Base-by-base conservation (phyloP, 2,797 vertebrate genomes). In the Macrochelys suwanniensis region DNA sequence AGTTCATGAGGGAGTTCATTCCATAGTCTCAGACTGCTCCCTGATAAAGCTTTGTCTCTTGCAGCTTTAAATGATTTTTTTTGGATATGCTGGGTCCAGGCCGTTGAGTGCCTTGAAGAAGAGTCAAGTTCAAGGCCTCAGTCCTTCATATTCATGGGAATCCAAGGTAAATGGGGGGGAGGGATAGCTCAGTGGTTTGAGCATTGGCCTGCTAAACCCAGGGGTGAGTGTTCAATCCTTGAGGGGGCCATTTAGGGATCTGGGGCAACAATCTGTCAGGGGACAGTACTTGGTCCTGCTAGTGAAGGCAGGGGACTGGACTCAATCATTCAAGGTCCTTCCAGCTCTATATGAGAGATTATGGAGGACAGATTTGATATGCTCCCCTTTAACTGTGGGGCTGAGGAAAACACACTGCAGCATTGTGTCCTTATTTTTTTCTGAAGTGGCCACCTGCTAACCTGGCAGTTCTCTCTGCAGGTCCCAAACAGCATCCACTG, bases 311-410 rank as follows among this genome's bases (percentile, higher is more conserved):
- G 37, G 37, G 37, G 37, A 4, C 37, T 42, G 37, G 37, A 42
- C 37, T 42, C 37, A 4, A 42, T 42, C 37, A 4, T 42, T 42
- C 37, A 42, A 42, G 37, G 37, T 42, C 37, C 37, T 42, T 42
- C 37, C 37, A 42, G 37, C 4, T 42, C 37, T 42, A 42, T 42
- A 4, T 3, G 37, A 42, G 3, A 17, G 61, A 45, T 28, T 33
- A 56, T 87, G 25, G 61, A 6, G 5, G 1, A 45, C 11, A 31
- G 25, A 78, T 91, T 91, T 80, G 65, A 84, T 74, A 42, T 53
- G 33, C 21, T 84, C 80, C 87, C 91, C 25, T 95, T 94, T 80
- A 95, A 65, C 17, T 16, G 87, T 90, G 80, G 78, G 51, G 11
- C 21, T 85, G 57, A 91, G 84, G 83, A 50, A 51, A 17, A 56